Evolutionary conservation across 2,888 invertebrate species (phyloP).

Genomic region (Malachius bipustulatus): DNA sequence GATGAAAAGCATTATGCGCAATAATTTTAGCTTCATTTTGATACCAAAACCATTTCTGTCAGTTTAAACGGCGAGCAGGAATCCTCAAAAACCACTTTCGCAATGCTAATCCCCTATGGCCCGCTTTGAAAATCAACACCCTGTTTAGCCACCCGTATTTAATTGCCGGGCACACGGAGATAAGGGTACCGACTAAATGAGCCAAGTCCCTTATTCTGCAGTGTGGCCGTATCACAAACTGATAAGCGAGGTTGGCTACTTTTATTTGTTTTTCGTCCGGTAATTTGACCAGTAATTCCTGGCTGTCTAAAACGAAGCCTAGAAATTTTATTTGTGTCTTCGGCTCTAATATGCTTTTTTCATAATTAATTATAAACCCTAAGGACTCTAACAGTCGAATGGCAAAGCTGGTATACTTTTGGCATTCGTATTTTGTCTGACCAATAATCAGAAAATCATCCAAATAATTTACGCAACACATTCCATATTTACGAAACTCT

Average conservation of each 20-base stretch:
- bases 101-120: too few relatives aligned
- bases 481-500: conserved; percentile 12
- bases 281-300: conserved; percentile 12
- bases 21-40: too few relatives aligned
- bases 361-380: conserved; percentile 18
- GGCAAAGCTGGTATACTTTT: conserved; percentile 10
- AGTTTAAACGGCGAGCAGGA: too few relatives aligned
- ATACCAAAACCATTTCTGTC: too few relatives aligned
- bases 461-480: conserved; percentile 16
- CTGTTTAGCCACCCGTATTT: conserved; percentile 16
- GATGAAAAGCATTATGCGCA: too few relatives aligned
- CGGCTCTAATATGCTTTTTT: conserved; percentile 16
- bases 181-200: conserved; percentile 14
- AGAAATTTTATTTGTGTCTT: conserved; percentile 14
- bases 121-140: too few relatives aligned
- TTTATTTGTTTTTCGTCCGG: conserved; percentile 11
- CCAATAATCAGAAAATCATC: conserved; percentile 19
- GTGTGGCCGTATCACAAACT: conserved; percentile 7
- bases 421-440: conserved; percentile 10
- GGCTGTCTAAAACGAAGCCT: conserved; percentile 15
- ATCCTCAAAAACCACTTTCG: too few relatives aligned
- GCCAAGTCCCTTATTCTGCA: conserved; percentile 15
- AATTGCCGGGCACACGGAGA: conserved; percentile 17
- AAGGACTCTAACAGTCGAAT: conserved; percentile 11
- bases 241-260: conserved; percentile 5